These are phyloP conservation scores for Eulithis prunata DNA, from an alignment of 2,888 invertebrate species.

Conservation along the genomic window DNA sequence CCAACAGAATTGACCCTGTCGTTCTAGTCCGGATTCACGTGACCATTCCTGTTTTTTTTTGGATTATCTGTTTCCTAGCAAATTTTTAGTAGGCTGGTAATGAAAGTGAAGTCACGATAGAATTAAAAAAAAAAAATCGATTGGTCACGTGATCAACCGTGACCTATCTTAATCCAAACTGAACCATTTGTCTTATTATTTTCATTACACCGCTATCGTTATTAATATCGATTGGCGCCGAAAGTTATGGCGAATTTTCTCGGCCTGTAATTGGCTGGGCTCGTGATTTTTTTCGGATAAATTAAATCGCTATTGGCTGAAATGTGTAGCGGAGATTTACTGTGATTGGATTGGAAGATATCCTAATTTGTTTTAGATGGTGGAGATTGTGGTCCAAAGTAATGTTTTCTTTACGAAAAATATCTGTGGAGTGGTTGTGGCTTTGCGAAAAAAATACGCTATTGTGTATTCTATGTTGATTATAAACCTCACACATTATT, in stretches of 20 bases:
- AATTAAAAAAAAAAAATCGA: too few species aligned
- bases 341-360: conserved; percentile 19
- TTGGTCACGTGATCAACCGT: too few species aligned
- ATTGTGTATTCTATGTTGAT: too few species aligned
- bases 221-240: conserved; percentile 20
- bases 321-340: conserved; percentile 21
- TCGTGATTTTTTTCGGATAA: conserved; percentile 30
- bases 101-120: too few species aligned
- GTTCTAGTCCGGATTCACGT: too few species aligned
- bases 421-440: too few species aligned
- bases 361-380: conserved; percentile 17
- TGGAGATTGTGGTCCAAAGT: neutral
- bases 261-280: conserved; percentile 28
- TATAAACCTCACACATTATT: too few species aligned
- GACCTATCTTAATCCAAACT: neutral
- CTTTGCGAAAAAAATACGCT: too few species aligned
- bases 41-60: too few species aligned
- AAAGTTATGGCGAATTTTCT: conserved; percentile 33
- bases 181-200: conserved; percentile 3
- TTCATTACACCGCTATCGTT: neutral
- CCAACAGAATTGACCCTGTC: too few species aligned
- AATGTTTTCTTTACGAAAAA: neutral
- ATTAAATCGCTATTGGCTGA: conserved; percentile 35
- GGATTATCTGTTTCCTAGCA: too few species aligned
- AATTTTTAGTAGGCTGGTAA: too few species aligned